Conservation (phyloP, 1,140 invertebrate species). For the Adoxophyes honmai region DNA sequence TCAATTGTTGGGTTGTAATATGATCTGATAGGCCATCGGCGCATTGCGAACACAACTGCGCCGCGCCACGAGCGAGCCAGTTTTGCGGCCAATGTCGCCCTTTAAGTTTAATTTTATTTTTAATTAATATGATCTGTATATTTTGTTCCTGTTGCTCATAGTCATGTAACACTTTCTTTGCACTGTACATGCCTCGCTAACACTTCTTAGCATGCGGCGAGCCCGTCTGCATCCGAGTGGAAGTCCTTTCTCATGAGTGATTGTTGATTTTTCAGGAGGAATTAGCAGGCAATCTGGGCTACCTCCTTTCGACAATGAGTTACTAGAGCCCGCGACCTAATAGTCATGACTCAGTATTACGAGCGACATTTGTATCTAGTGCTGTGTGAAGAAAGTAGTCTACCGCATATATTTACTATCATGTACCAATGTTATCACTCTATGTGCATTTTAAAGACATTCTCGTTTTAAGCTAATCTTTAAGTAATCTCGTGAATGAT, state of each 20-base stretch:
- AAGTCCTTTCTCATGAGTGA: slow-evolving; percentile 61
- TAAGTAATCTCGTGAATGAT: slow-evolving; percentile 43
- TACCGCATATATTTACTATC: slow-evolving; percentile 23
- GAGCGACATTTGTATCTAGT: slow-evolving; percentile 40
- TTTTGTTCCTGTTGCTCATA: slow-evolving; percentile 54
- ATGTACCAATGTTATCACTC: slow-evolving; percentile 37
- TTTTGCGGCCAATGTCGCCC: slow-evolving; percentile 30
- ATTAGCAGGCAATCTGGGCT: slow-evolving; percentile 75
- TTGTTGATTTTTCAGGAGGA: slow-evolving; percentile 75
- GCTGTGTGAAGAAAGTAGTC: slow-evolving; percentile 38
- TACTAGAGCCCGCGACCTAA: slow-evolving; percentile 66
- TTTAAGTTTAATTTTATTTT: slow-evolving; percentile 32
- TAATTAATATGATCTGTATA: slow-evolving; percentile 68
- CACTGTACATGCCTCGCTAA: slow-evolving; percentile 52
- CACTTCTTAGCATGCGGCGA: slow-evolving; percentile 48
- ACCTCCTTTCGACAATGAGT: slow-evolving; percentile 77
- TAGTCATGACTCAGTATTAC: slow-evolving; percentile 45
- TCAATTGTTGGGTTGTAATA: slow-evolving; percentile 63
- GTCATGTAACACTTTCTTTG: slow-evolving; percentile 53
- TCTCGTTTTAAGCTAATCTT: slow-evolving; percentile 37
- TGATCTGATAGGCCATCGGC: slow-evolving; percentile 31
- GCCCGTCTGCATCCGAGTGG: slow-evolving; percentile 26
- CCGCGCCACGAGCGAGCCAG: not conserved
- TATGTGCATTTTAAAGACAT: slow-evolving; percentile 54
- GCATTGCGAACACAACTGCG: slow-evolving; percentile 15